These are phyloP conservation scores for Eupithecia pulchellata DNA, from an alignment of 2,888 invertebrate species.

Conservation along the genomic window DNA sequence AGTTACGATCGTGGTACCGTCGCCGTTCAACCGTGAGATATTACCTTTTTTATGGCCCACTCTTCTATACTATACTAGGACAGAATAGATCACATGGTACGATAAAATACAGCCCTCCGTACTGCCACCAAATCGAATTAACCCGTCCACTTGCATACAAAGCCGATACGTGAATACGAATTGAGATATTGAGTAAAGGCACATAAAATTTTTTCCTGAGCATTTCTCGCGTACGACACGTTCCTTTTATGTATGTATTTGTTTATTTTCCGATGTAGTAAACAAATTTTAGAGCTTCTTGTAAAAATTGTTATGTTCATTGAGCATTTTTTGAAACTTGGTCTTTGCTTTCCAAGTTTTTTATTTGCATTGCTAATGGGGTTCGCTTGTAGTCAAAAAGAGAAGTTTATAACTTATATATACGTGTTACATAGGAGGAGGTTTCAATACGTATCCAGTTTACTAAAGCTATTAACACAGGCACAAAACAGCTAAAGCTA, in stretches of 20 bases:
- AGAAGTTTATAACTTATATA: neutral
- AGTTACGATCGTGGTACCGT: slow-evolving; percentile 82
- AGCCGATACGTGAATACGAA: slow-evolving; percentile 80
- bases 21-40: slow-evolving; percentile 84
- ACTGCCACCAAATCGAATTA: slow-evolving; percentile 82
- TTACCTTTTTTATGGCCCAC: slow-evolving; percentile 85
- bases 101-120: slow-evolving; percentile 84
- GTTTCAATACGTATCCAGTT: neutral
- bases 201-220: slow-evolving; percentile 72
- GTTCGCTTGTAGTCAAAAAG: neutral
- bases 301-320: slow-evolving; percentile 8
- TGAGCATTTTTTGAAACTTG: neutral
- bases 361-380: neutral
- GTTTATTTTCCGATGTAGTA: slow-evolving; percentile 38
- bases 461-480: slow-evolving; percentile 3
- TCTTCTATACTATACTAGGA: slow-evolving; percentile 82
- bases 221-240: slow-evolving; percentile 50
- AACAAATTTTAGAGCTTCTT: slow-evolving; percentile 14
- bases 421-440: neutral
- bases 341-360: neutral
- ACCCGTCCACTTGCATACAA: slow-evolving; percentile 85
- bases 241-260: slow-evolving; percentile 50
- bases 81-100: slow-evolving; percentile 85
- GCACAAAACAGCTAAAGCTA: slow-evolving; percentile 37
- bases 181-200: slow-evolving; percentile 77